Evolutionary conservation across 2,113 vertebrate species (phyloP).

Genomic region (human): DNA sequence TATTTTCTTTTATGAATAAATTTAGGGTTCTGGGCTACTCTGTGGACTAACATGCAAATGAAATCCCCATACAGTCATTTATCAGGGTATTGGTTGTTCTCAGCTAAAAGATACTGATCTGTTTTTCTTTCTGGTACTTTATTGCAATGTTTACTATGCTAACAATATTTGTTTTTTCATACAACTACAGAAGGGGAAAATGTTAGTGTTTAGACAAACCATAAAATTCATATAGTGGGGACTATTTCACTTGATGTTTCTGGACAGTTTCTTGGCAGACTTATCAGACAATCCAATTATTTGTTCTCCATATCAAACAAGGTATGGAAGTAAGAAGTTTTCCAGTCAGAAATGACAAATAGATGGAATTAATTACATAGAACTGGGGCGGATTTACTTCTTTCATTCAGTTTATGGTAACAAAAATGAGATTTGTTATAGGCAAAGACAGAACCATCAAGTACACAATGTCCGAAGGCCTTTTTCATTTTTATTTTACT

Average conservation of each 20-base stretch:
- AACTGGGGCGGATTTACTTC: conserved; percentile 82
- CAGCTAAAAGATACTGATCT: conserved; percentile 58
- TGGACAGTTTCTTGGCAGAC: conserved; percentile 63
- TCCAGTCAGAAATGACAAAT: conserved; percentile 82
- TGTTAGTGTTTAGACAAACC: conserved; percentile 56
- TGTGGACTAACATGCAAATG: conserved; percentile 50
- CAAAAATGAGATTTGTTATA: conserved; percentile 87
- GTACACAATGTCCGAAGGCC: conserved; percentile 82
- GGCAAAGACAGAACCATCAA: conserved; percentile 84
- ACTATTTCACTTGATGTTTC: conserved; percentile 59
- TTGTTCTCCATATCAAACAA: conserved; percentile 53
- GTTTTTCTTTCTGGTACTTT: conserved; percentile 52
- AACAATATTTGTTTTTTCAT: conserved; percentile 38
- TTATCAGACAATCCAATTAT: not conserved
- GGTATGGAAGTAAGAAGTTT: conserved; percentile 62
- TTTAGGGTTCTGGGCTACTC: conserved; percentile 46
- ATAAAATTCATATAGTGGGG: conserved; percentile 48
- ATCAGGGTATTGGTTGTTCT: conserved; percentile 54
- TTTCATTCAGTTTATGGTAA: conserved; percentile 85
- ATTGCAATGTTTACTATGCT: conserved; percentile 45
- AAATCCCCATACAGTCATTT: conserved; percentile 49
- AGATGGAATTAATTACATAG: conserved; percentile 81
- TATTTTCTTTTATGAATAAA: conserved; percentile 30
- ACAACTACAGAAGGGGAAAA: conserved; percentile 42
- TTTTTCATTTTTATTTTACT: conserved; percentile 85